A percentile compares a stretch with the other conserved stretches of the same genome.
Evolutionary conservation across 64 coral and sea anemone species (phyloP).

Genomic region (Dendrophyllia cribrosa): DNA sequence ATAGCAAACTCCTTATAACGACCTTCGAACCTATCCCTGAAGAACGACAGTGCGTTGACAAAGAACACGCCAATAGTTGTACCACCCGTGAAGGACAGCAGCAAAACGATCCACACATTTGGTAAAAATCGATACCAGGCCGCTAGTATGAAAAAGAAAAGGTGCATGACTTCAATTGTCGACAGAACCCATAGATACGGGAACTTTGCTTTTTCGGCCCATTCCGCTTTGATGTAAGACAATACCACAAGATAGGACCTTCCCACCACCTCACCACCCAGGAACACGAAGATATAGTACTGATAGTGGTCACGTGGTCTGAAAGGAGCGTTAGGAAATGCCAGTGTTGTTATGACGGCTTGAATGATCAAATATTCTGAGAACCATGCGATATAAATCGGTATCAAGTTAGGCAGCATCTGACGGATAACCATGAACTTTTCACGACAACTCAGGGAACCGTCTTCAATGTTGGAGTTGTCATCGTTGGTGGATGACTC

Average conservation of each 20-base stretch:
- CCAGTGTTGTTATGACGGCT: conserved; percentile 70
- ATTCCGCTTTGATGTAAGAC: conserved; percentile 71
- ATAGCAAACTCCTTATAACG: conserved; percentile 77
- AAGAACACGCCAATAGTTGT: conserved; percentile 63
- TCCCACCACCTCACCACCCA: conserved; percentile 73
- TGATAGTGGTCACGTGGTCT: conserved; percentile 89
- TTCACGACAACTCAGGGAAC: conserved; percentile 62
- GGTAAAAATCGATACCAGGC: conserved; percentile 88
- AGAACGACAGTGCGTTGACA: conserved; percentile 66
- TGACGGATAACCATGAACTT: conserved; percentile 49
- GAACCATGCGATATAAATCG: conserved; percentile 76
- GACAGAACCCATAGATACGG: conserved; percentile 74
- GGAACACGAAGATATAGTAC: conserved; percentile 74
- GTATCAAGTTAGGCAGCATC: conserved; percentile 64
- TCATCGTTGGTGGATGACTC: neutral
- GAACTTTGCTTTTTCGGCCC: conserved; percentile 69
- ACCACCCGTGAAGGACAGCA: conserved; percentile 63
- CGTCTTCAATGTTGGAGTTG: neutral
- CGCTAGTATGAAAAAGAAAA: conserved; percentile 70
- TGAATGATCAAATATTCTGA: conserved; percentile 85
- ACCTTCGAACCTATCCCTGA: conserved; percentile 68
- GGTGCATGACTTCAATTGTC: conserved; percentile 57
- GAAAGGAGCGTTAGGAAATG: conserved; percentile 75
- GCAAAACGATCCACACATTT: conserved; percentile 47
- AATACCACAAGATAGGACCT: conserved; percentile 78